phyloP scores from a whole-genome alignment of 2,888 invertebrate genomes.

The Aricia artaxerxes region DNA sequence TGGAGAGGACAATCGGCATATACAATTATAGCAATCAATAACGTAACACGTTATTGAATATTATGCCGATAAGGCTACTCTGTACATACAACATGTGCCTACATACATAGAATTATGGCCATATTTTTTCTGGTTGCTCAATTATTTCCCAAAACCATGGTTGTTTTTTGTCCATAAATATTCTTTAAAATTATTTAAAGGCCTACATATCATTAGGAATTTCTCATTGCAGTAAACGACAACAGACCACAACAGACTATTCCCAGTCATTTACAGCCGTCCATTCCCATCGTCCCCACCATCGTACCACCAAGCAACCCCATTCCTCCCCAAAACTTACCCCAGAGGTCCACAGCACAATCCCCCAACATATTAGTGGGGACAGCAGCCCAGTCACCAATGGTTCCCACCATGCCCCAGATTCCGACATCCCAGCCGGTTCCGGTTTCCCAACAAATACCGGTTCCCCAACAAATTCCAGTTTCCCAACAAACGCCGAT shows the following conservation, averaged over 20 bases:
- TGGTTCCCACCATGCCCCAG: constrained; percentile 33
- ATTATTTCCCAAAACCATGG: no score
- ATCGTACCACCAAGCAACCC: constrained; percentile 57
- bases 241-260: constrained; percentile 52
- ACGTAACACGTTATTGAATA: no score
- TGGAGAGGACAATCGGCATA: no score
- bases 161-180: no score
- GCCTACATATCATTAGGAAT: background rate
- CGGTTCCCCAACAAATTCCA: background rate
- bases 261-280: constrained; percentile 57
- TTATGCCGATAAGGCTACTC: no score
- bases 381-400: constrained; percentile 50
- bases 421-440: constrained; percentile 1
- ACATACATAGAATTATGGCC: no score
- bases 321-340: constrained; percentile 41
- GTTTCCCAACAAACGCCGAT: background rate
- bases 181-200: no score
- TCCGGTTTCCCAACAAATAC: background rate
- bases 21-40: no score
- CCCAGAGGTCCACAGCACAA: constrained; percentile 34
- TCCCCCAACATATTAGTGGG: constrained; percentile 43
- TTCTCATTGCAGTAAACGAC: constrained; percentile 58
- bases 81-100: no score
- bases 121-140: no score
- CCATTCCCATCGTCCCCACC: constrained; percentile 57